Percentiles rank a stretch among this genome's conserved stretches.
These are phyloP conservation scores for Pseudachorutes palmiensis DNA, from an alignment of 1,140 invertebrate species.

Conservation along the genomic window DNA sequence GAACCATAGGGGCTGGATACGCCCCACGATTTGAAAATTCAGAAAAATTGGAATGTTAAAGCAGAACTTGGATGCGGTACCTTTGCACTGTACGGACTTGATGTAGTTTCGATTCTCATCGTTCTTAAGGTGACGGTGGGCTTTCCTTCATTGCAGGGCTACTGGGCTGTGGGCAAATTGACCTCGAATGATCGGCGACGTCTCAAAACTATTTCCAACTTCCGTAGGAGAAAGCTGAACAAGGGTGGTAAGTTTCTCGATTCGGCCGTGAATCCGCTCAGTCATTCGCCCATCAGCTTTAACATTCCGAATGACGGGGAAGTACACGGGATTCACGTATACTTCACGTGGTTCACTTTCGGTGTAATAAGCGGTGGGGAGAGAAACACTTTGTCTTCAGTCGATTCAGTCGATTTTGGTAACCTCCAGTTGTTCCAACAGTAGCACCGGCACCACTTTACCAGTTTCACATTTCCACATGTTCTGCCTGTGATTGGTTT, in stretches of 20 bases:
- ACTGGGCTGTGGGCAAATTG: slow-evolving; percentile 7
- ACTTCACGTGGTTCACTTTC: slow-evolving; percentile 33
- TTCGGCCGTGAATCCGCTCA: slow-evolving; percentile 27
- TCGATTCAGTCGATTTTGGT: slow-evolving; percentile 1
- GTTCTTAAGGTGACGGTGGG: not conserved
- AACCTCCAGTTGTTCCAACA: slow-evolving; percentile 33
- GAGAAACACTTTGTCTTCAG: slow-evolving; percentile 19
- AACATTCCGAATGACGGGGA: slow-evolving; percentile 26
- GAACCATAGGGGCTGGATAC: not conserved
- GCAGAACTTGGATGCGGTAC: not conserved
- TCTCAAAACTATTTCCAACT: not conserved
- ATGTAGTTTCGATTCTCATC: slow-evolving; percentile 2
- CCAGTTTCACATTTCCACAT: too few species aligned
- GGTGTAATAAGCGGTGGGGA: slow-evolving; percentile 20
- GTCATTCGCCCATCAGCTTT: slow-evolving; percentile 26
- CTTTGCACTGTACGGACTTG: slow-evolving; percentile 1
- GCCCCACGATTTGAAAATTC: slow-evolving; percentile 10
- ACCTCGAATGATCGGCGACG: slow-evolving; percentile 4
- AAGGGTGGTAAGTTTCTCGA: not conserved
- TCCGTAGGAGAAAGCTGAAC: not conserved
- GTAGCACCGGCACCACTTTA: too few species aligned
- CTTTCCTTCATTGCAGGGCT: not conserved
- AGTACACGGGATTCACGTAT: slow-evolving; percentile 24
- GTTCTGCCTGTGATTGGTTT: too few species aligned
- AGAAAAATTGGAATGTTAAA: slow-evolving; percentile 14